Percentiles rank a stretch among this genome's conserved stretches.
phyloP scores from a whole-genome alignment of 2,888 invertebrate species.

The Caenorhabditis doughertyi region DNA sequence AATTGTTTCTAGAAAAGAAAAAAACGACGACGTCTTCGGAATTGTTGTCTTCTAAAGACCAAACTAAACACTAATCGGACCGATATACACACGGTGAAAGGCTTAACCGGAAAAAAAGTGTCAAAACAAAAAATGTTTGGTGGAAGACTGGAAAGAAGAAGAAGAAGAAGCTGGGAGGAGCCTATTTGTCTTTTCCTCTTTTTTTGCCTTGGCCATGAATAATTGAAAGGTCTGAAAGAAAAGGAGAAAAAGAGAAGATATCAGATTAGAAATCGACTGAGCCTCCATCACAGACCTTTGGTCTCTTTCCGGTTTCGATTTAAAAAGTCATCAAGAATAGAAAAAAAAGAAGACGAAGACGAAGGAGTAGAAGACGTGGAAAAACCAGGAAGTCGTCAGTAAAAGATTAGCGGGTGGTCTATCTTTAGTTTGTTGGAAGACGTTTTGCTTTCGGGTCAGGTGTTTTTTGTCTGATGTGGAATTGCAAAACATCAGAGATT shows the following conservation, averaged over 20 bases:
- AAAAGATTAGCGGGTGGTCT: not conserved
- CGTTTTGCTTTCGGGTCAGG: not conserved
- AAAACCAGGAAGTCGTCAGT: slow-evolving; percentile 22
- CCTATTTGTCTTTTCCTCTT: slow-evolving; percentile 3
- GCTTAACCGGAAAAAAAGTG: slow-evolving; percentile 8
- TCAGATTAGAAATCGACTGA: slow-evolving; percentile 54
- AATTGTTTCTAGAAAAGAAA: slow-evolving; percentile 24
- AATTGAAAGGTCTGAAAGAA: slow-evolving; percentile 49
- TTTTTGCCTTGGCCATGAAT: slow-evolving; percentile 36
- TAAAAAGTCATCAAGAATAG: slow-evolving; percentile 8
- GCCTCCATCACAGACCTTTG: slow-evolving; percentile 37
- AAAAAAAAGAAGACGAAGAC: not conserved
- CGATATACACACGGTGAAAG: not conserved
- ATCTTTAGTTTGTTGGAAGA: not conserved
- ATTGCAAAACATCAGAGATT: too few relatives aligned
- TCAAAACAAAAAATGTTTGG: slow-evolving; percentile 3
- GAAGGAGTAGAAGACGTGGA: not conserved
- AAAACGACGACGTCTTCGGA: slow-evolving; percentile 8
- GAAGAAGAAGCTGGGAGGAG: not conserved
- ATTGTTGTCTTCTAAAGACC: slow-evolving; percentile 27
- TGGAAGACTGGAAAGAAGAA: not conserved
- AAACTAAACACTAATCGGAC: slow-evolving; percentile 56
- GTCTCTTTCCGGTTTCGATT: slow-evolving; percentile 27
- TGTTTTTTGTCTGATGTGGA: not conserved
- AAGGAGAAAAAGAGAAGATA: slow-evolving; percentile 24